These are phyloP conservation scores for Trachymyrmex cornetzi DNA, from an alignment of 1,140 invertebrate genomes.

Conservation along the genomic window DNA sequence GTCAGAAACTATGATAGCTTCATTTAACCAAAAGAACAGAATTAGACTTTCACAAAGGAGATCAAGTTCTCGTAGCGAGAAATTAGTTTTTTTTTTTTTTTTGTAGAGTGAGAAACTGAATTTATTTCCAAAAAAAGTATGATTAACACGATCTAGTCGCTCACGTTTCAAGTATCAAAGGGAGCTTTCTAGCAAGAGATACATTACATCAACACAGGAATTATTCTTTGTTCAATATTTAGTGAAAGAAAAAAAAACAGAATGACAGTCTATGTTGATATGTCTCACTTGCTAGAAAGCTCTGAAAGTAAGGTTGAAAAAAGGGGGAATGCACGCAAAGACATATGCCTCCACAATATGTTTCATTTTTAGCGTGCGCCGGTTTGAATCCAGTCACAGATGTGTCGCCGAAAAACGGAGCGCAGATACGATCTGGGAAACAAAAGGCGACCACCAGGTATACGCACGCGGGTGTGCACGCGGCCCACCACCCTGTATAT, in stretches of 20 bases:
- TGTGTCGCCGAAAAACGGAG: constrained; percentile 75
- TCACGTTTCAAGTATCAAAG: background rate
- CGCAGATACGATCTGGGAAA: constrained; percentile 82
- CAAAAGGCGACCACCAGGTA: constrained; percentile 81
- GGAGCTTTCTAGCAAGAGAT: no score
- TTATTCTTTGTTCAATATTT: no score
- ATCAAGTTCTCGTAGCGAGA: background rate
- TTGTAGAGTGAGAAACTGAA: background rate
- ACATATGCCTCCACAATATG: constrained; percentile 80
- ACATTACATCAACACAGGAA: no score
- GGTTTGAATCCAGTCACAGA: constrained; percentile 78
- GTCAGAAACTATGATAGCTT: background rate
- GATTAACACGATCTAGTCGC: background rate
- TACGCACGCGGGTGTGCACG: constrained; percentile 53
- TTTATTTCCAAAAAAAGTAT: background rate
- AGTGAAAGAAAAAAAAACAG: background rate
- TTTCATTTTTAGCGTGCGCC: constrained; percentile 72
- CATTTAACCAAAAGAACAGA: background rate
- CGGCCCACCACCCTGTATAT: constrained; percentile 71
- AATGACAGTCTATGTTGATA: no score
- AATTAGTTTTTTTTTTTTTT: background rate
- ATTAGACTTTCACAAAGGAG: background rate
- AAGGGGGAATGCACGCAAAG: constrained; percentile 42
- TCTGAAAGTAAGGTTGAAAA: no score
- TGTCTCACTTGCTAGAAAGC: no score